Evolutionary conservation across 2,797 vertebrate genomes (phyloP), one percentile per base, ranked within the genome.

Genomic region (Eospalax fontanierii): DNA sequence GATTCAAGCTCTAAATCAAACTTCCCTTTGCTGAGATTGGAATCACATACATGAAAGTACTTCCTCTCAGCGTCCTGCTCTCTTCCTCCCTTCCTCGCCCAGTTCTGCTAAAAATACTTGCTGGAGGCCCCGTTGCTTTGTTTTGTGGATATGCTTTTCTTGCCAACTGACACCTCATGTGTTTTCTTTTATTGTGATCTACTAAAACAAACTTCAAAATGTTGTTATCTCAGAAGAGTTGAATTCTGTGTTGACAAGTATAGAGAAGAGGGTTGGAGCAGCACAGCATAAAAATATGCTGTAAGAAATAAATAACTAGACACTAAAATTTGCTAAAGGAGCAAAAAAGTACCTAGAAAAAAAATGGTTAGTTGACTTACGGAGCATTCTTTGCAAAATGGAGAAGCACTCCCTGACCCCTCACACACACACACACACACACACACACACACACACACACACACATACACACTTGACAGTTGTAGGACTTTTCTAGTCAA

Each of bases 121-220:
- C 65, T 78, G 6, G 78, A 63, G 46, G n/a, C n/a, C 82, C 9
- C 15, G 0, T 50, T 76, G 61, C 61, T 84, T 84, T 87, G 46
- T 89, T 19, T 85, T 81, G 15, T 79, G 80, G 33, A 79, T 38
- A 6, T 74, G 26, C 35, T 95, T 96, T 81, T 81, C 66, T 90
- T 80, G 28, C 71, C 30, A 70, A 15, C 5, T 78, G 43, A 85
- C 38, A 81, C 33, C 54, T 50, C 54, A 11, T 65, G 30, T 87
- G 21, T 83, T 91, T n/a, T 76, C 33, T 94, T 86, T 87, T 71
- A 59, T 90, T 88, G 71, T 73, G 76, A 91, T 65, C n/a, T 59
- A 79, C 43, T 71, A 82, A 89, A 94, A 80, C 81, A 91, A 91
- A 83, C 46, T 81, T 78, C 50, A 96, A 59, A 90, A 78, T 83